These are phyloP conservation scores for Protodeltote pygarga DNA, from an alignment of 2,888 invertebrate species.

Conservation along the genomic window DNA sequence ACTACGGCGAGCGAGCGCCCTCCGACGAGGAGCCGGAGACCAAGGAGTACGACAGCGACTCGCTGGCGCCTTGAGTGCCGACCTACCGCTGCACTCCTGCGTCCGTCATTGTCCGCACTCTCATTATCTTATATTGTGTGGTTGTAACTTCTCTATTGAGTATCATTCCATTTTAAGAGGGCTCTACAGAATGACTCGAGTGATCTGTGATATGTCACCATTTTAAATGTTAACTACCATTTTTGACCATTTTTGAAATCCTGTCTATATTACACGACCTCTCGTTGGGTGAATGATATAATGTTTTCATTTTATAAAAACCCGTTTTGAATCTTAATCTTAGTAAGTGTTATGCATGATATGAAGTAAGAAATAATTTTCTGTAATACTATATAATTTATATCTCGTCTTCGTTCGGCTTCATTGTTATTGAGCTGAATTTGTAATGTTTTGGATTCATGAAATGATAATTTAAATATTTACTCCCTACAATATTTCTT, in stretches of 20 bases:
- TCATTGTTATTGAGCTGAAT: constrained; percentile 14
- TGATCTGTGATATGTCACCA: constrained; percentile 68
- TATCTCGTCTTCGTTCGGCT: constrained; percentile 19
- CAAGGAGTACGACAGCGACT: constrained; percentile 71
- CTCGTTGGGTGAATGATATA: constrained; percentile 33
- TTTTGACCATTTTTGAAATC: constrained; percentile 35
- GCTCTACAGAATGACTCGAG: constrained; percentile 51
- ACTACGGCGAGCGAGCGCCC: constrained; percentile 72
- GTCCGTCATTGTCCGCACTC: background rate
- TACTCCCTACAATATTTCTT: constrained; percentile 22
- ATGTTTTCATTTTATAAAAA: constrained; percentile 22
- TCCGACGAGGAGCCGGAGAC: constrained; percentile 32
- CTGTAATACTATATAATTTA: constrained; percentile 30
- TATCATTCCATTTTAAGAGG: constrained; percentile 53
- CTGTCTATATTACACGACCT: constrained; percentile 33
- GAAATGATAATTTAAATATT: constrained; percentile 37
- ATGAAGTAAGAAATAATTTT: constrained; percentile 33
- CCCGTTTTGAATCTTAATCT: constrained; percentile 21
- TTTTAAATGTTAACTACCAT: constrained; percentile 38
- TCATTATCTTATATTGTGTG: constrained; percentile 2
- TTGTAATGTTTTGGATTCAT: constrained; percentile 27
- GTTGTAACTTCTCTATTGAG: constrained; percentile 23
- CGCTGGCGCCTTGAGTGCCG: constrained; percentile 58
- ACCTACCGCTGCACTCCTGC: background rate
- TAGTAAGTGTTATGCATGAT: constrained; percentile 40